A percentile compares a stretch with the other conserved stretches of the same genome.
Conservation (phyloP, 2,113 vertebrate species). For the Bathybates hornii region DNA sequence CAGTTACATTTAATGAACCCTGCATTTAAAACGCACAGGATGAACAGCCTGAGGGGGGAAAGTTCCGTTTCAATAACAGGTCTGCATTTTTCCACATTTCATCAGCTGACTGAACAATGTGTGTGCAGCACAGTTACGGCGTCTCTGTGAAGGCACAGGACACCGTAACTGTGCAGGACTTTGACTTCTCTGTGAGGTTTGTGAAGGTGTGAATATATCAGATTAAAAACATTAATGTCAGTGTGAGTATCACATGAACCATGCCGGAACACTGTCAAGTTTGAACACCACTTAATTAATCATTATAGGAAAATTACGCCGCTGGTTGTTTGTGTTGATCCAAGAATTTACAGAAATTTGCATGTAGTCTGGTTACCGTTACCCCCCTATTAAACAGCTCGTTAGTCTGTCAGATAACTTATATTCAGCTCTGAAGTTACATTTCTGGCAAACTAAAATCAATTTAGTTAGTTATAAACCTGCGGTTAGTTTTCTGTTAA, state of each 20-base stretch:
- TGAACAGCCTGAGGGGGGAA: background rate
- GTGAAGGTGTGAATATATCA: background rate
- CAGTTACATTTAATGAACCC: background rate
- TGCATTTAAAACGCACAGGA: background rate
- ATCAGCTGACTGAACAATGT: background rate
- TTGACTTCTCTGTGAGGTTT: accelerated
- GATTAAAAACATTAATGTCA: background rate
- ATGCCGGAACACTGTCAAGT: background rate
- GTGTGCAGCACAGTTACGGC: background rate
- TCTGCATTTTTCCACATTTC: background rate
- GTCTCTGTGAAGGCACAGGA: background rate
- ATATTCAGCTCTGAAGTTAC: background rate
- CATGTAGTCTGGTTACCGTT: background rate
- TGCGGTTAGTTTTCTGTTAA: background rate
- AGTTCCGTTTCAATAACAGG: background rate
- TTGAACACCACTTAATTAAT: accelerated
- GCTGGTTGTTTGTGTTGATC: accelerated
- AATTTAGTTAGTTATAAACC: background rate
- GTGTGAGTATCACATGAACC: background rate
- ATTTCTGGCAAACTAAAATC: background rate
- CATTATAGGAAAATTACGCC: accelerated
- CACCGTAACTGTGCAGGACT: background rate
- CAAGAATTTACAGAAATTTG: accelerated
- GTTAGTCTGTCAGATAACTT: background rate
- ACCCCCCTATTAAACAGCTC: background rate